Evolutionary conservation across 2,113 vertebrate species (phyloP).

Genomic region (Maccullochella peelii): DNA sequence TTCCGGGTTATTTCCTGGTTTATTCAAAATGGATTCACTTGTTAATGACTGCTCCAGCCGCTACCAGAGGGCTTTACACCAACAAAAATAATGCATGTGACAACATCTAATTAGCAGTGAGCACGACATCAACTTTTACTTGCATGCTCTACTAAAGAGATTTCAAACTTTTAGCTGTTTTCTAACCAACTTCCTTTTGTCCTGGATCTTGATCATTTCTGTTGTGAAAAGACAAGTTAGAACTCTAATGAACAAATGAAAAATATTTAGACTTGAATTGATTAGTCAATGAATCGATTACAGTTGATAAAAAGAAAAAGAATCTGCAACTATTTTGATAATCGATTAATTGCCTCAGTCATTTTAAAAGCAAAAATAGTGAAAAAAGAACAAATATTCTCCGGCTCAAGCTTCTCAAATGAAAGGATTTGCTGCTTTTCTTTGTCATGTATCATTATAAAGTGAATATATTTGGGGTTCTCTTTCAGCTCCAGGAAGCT

Average conservation of each 20-base stretch:
- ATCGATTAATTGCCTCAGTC: neutral
- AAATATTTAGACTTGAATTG: neutral
- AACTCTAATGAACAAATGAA: neutral
- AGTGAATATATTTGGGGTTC: neutral
- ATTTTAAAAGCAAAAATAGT: neutral
- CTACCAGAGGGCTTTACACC: constrained; percentile 30
- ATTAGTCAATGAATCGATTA: neutral
- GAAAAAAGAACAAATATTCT: neutral
- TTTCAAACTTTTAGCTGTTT: no score
- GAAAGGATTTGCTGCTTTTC: neutral
- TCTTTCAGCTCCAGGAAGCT: neutral
- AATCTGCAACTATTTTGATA: neutral
- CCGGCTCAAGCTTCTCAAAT: neutral
- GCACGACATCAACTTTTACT: neutral
- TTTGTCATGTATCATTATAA: neutral
- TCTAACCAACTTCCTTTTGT: neutral
- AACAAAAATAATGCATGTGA: neutral
- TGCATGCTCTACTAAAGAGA: neutral
- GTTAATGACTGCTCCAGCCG: constrained; percentile 3
- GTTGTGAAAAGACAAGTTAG: neutral
- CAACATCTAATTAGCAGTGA: neutral
- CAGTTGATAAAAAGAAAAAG: no score
- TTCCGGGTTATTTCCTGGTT: constrained; percentile 6
- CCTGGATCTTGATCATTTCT: neutral
- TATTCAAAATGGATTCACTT: constrained; percentile 27